Base-by-base conservation (phyloP, 2,113 vertebrate species). In the Donacobius atricapilla region DNA sequence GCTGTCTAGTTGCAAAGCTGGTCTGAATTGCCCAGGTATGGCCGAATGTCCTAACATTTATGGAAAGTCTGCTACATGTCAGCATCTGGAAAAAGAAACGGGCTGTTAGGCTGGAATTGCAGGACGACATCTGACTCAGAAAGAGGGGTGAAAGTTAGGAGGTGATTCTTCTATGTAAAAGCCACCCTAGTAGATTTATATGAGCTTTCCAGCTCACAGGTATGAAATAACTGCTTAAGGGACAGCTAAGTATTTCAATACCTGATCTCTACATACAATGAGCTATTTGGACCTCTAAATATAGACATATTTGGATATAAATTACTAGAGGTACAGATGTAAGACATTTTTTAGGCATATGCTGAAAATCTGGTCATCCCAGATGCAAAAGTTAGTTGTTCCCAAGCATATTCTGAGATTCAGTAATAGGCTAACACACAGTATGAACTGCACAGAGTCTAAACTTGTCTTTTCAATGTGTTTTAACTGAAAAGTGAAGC, bases 1-100 rank as follows among this genome's bases (percentile, higher is more conserved):
- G 58, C 84, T 83, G 96, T 95, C 90, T 96, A 68, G 90, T 84
- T 92, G 44, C 53, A 70, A 81, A 90, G 92, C 79, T 81, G 44
- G 20, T 86, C 57, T 56, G 69, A 90, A 78, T 75, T 57, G 79
- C 47, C 51, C 86, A 96, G 96, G 96, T 96, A 89, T 90, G 82
- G 79, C 68, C 0, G 0, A 31, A 66, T 80, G 71, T 93, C 85
- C 83, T 51, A 75, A 81, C 5, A 1, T 75, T 92, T 93, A 64
- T 83, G 93, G 88, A 88, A 96, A 94, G 56, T 48, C 71, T 93
- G 85, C 15, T 81, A 22, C 64, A 27, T 95, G 90, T 94, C 83
- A 83, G 63, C n/a, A 9, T 76, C 93, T 92, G 92, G 88, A 90
- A 94, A 91, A 2, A 6, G 84, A 88, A 88, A 78, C 47, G 66